A percentile compares a stretch with the other conserved stretches of the same genome.
Conservation (phyloP, 2,797 vertebrate species). For the Lycodopsis pacificus region DNA sequence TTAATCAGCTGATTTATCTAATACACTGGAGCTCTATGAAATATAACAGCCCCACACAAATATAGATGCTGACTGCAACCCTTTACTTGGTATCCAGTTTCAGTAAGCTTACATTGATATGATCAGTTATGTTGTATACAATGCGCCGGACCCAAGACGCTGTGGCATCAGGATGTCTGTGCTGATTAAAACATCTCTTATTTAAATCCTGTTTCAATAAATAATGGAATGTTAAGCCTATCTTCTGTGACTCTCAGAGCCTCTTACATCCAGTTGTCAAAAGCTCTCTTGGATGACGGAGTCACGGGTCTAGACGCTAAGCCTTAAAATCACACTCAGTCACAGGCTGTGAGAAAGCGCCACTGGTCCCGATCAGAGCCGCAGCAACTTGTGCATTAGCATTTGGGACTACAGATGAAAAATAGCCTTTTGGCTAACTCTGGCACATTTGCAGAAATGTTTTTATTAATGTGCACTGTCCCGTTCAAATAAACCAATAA, state of each 20-base stretch:
- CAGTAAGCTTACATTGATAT: slow-evolving; percentile 1
- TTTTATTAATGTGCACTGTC: too few species aligned
- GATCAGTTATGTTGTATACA: slow-evolving; percentile 7
- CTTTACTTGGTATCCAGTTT: neutral
- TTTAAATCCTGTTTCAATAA: slow-evolving; percentile 67
- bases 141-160: slow-evolving; percentile 5
- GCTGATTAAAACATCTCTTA: slow-evolving; percentile 51
- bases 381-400: slow-evolving; percentile 34
- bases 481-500: too few species aligned
- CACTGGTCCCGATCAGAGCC: slow-evolving; percentile 35
- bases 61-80: neutral
- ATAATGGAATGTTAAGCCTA: slow-evolving; percentile 67
- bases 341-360: slow-evolving; percentile 51
- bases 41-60: slow-evolving; percentile 5
- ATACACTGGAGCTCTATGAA: slow-evolving; percentile 23
- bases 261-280: slow-evolving; percentile 60
- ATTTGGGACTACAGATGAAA: too few species aligned
- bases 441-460: too few species aligned
- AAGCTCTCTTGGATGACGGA: slow-evolving; percentile 56
- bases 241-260: slow-evolving; percentile 59
- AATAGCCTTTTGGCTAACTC: too few species aligned
- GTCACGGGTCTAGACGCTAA: slow-evolving; percentile 50
- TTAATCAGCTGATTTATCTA: slow-evolving; percentile 41
- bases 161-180: slow-evolving; percentile 34
- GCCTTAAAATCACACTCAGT: slow-evolving; percentile 68